Conservation (phyloP, 37 sponge, comb jelly and placozoan genomes). For the Chondrilla cf. caribensis region DNA sequence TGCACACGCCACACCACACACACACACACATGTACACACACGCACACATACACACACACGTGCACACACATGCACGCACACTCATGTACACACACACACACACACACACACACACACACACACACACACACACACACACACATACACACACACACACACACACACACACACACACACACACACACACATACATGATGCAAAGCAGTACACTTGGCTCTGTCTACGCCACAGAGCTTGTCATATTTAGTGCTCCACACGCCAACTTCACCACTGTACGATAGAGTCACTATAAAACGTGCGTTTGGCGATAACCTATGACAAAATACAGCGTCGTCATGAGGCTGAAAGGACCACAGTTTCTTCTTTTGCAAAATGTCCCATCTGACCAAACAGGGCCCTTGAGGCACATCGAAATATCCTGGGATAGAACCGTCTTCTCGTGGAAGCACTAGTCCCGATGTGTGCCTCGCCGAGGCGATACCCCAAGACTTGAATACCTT, state of each 20-base stretch:
- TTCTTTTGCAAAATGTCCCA: constrained; percentile 34
- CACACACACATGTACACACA: constrained; percentile 33
- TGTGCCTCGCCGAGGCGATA: constrained; percentile 63
- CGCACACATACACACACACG: constrained; percentile 41
- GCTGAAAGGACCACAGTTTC: constrained; percentile 40
- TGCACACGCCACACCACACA: background rate
- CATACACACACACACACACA: constrained; percentile 19
- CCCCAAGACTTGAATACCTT: constrained; percentile 44
- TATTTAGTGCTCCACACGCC: constrained; percentile 42
- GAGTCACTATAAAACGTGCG: constrained; percentile 31
- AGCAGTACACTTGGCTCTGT: constrained; percentile 35
- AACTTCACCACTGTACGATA: constrained; percentile 52
- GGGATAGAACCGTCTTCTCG: constrained; percentile 10
- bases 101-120: constrained; percentile 20
- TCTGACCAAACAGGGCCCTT: constrained; percentile 34
- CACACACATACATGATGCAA: constrained; percentile 51
- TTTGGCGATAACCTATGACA: constrained; percentile 47
- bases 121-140: constrained; percentile 16
- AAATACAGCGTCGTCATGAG: constrained; percentile 52
- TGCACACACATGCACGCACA: constrained; percentile 28
- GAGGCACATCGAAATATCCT: constrained; percentile 48
- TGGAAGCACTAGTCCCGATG: constrained; percentile 32
- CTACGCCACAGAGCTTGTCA: constrained; percentile 17
- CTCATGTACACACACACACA: constrained; percentile 4
- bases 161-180: constrained; percentile 26